Base-by-base conservation (phyloP, 2,113 vertebrate genomes). In the Gymnorhina tibicen region DNA sequence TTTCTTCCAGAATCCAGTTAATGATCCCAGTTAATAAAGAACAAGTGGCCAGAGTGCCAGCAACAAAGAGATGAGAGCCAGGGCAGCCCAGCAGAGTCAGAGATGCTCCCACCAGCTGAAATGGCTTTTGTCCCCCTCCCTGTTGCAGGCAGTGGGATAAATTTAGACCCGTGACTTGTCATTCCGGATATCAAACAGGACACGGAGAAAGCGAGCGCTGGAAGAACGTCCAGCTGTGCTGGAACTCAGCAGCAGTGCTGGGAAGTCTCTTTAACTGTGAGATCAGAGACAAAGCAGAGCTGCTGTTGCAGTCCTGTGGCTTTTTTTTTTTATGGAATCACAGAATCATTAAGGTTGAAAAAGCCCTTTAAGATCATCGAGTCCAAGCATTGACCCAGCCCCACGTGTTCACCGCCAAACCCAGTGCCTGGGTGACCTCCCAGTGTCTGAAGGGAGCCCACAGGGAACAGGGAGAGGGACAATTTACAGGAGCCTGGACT, bases 1-100 rank as follows among this genome's bases (percentile, higher is more conserved):
- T 39, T 69, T 42, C 67, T 63, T 70, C 75, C 79, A 10, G 59
- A 67, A 91, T 46, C 72, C 79, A 96, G 86, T 95, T 96, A 97
- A 70, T 3, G 33, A 52, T 39, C 30, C 6, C 91, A 85, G 72
- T 80, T 96, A 92, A 92, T 93, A 94, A 74, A 92, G 95, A 84
- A 67, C 26, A 22, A 88, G 39, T 46, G 49, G 26, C 49, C 75
- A 26, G 68, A 90, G 41, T 63, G 9, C 3, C 83, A 18, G 16
- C 16, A 55, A 70, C 68, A 77, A 90, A 90, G 76, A 55, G 50
- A 93, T 92, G 67, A 94, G 72, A 91, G 85, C 30, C 5, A 42
- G 78, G 70, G 67, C 60, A 75, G 47, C 81, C 87, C 66, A 50
- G 62, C 30, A 79, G 81, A 87, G 67, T 58, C 88, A 93, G 59